These are phyloP conservation scores for Crenuchus spilurus DNA, from an alignment of 2,797 vertebrate genomes.

Conservation along the genomic window DNA sequence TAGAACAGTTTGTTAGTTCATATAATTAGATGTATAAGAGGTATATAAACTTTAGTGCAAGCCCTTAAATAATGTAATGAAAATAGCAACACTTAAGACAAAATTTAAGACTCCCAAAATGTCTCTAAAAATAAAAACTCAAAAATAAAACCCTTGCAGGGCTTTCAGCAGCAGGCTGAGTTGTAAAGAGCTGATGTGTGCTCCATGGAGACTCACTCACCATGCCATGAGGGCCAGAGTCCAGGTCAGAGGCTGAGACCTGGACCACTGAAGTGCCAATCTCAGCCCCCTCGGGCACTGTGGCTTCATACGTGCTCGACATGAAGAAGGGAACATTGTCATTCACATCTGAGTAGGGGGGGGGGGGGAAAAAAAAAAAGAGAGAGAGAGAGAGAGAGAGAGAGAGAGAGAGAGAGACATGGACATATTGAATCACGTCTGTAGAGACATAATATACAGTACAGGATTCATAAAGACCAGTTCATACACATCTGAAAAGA, in stretches of 20 bases:
- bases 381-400: neutral
- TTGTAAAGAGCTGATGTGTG: neutral
- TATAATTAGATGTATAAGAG: no score
- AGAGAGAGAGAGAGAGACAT: no score
- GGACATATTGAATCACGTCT: neutral
- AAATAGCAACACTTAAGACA: no score
- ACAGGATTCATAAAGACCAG: neutral
- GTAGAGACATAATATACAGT: neutral
- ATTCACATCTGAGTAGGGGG: slow-evolving; percentile 81
- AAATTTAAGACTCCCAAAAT: no score
- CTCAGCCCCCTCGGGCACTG: slow-evolving; percentile 84
- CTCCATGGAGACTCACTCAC: slow-evolving; percentile 66
- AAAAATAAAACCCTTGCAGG: neutral
- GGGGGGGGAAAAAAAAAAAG: neutral
- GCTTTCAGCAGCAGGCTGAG: neutral
- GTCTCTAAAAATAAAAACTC: neutral
- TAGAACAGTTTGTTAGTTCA: neutral
- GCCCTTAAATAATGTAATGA: neutral
- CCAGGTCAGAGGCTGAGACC: slow-evolving; percentile 85
- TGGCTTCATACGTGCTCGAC: slow-evolving; percentile 86
- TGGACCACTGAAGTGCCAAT: slow-evolving; percentile 81
- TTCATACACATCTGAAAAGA: neutral
- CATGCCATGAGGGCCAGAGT: slow-evolving; percentile 85
- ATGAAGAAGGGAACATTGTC: slow-evolving; percentile 91
- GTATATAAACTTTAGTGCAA: neutral